Percentiles rank a stretch among this genome's conserved stretches.
Evolutionary conservation across 2,113 vertebrate species (phyloP).

Genomic region (Sardina pilchardus): DNA sequence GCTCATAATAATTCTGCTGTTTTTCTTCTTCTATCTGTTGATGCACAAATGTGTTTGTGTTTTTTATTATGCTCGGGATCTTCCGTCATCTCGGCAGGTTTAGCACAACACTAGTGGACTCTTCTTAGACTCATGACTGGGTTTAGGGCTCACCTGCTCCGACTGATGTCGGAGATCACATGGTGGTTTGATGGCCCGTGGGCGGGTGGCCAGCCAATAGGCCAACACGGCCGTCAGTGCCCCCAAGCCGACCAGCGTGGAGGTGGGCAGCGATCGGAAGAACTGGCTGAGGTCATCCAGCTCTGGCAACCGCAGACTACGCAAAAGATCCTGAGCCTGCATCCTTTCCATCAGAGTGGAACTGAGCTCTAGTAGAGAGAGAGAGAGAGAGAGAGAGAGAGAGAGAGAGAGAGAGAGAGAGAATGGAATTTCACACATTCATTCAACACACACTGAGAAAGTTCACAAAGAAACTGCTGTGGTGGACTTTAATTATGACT

Average conservation of each 20-base stretch:
- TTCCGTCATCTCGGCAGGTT: neutral
- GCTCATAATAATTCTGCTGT: no score
- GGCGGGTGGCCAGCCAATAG: slow-evolving; percentile 92
- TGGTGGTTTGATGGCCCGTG: slow-evolving; percentile 83
- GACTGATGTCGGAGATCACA: slow-evolving; percentile 90
- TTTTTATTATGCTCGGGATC: neutral
- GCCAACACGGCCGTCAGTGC: slow-evolving; percentile 86
- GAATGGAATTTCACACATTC: neutral
- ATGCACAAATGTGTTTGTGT: no score
- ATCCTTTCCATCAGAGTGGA: slow-evolving; percentile 91
- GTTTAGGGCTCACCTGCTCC: slow-evolving; percentile 70
- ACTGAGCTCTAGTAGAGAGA: slow-evolving; percentile 77
- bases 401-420: neutral
- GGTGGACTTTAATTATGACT: neutral
- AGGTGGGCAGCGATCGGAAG: slow-evolving; percentile 83
- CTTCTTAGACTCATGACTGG: neutral
- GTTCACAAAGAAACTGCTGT: no score
- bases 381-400: neutral
- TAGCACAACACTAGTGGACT: no score
- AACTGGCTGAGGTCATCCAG: slow-evolving; percentile 87
- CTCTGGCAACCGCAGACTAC: slow-evolving; percentile 84
- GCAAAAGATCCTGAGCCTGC: slow-evolving; percentile 90
- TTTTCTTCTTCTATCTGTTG: no score
- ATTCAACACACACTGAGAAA: no score
- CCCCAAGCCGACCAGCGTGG: slow-evolving; percentile 87